phyloP scores from a whole-genome alignment of 2,113 vertebrate genomes.

The Equus przewalskii region DNA sequence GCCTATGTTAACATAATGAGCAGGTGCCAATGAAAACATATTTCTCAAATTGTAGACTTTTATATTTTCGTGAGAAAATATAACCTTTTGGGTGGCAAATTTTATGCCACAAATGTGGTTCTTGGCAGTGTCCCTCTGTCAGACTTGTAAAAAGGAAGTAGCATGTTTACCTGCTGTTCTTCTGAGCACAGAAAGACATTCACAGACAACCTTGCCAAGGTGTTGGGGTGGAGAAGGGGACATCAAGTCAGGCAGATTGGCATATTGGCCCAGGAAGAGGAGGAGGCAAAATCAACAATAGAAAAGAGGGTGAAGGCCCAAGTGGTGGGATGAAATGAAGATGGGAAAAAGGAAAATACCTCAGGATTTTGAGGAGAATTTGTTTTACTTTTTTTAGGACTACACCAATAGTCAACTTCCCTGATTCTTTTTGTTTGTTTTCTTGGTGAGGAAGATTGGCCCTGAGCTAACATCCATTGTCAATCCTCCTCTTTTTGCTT shows the following conservation, averaged over 20 bases:
- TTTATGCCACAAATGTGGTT: background rate
- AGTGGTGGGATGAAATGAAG: background rate
- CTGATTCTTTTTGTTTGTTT: background rate
- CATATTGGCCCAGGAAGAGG: background rate
- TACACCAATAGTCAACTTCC: background rate
- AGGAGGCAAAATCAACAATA: background rate
- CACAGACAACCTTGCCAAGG: background rate
- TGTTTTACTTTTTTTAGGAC: background rate
- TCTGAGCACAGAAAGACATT: accelerated
- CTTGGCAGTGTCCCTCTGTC: background rate
- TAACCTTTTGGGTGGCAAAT: background rate
- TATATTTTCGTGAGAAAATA: background rate
- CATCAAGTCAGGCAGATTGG: background rate
- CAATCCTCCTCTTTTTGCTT: no score
- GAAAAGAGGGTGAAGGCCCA: background rate
- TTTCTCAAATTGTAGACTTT: background rate
- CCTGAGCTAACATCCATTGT: no score
- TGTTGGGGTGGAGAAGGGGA: background rate
- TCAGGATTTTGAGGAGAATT: background rate
- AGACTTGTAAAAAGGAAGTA: background rate
- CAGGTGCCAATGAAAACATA: background rate
- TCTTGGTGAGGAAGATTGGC: no score
- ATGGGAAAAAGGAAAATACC: background rate
- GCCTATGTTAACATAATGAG: background rate
- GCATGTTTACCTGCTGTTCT: background rate